These are phyloP conservation scores for Corythornis cristatus DNA, from an alignment of 2,113 vertebrate genomes.

Conservation along the genomic window DNA sequence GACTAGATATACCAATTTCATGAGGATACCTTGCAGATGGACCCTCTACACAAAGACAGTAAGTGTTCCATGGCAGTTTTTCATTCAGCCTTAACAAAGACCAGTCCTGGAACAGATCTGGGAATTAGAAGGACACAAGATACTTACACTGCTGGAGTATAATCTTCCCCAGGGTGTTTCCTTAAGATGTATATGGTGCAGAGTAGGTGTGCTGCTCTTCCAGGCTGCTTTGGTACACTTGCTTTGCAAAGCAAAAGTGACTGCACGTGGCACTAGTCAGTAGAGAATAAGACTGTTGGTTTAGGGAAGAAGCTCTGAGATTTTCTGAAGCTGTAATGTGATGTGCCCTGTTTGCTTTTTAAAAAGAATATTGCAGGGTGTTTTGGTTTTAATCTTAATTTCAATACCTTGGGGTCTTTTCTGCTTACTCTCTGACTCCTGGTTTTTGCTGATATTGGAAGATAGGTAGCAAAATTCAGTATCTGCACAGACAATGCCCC, in stretches of 20 bases:
- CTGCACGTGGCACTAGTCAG: fast-evolving
- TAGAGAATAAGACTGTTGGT: neutral
- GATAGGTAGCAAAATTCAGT: neutral
- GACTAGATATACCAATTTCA: no score
- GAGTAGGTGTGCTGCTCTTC: neutral
- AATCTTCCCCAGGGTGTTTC: neutral
- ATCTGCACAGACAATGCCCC: neutral
- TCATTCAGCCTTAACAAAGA: neutral
- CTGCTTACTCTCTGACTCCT: neutral
- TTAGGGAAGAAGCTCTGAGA: neutral
- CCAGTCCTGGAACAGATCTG: fast-evolving
- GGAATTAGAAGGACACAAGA: neutral
- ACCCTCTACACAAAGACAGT: neutral
- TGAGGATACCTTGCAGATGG: neutral
- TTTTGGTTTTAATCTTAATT: neutral
- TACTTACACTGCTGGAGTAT: neutral
- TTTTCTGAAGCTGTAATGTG: neutral
- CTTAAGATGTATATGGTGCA: neutral
- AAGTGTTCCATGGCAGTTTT: neutral
- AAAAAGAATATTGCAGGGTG: neutral
- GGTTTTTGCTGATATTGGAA: neutral
- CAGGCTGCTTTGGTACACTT: neutral
- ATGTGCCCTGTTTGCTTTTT: neutral
- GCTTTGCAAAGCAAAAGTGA: neutral
- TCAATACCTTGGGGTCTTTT: neutral